Base-by-base conservation (phyloP, 2,113 vertebrate species). In the Chlorodrepanis virens region DNA sequence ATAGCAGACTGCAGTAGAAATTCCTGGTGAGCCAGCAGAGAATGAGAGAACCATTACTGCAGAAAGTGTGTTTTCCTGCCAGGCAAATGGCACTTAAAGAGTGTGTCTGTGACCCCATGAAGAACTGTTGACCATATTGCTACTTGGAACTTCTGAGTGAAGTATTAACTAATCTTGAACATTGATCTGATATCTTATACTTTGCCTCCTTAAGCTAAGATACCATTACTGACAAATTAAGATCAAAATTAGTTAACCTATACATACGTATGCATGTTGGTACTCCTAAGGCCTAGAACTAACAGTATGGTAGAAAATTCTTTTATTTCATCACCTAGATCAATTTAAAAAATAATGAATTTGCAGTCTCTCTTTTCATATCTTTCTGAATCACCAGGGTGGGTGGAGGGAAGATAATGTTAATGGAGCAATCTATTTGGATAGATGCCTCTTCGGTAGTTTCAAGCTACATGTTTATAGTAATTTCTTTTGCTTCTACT, bases 71-170 rank as follows among this genome's bases (percentile, higher is more conserved):
- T 68, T 69, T 85, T 90, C n/a, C 57, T 85, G 18, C 47, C 10
- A 40, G 27, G 87, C 13, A 67, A 59, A 44, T 59, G 15, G 5
- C 60, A 59, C 10, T 81, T 75, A 35, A 77, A 80, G 60, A 56
- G 10, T 1, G 0, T 47, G 15, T 16, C 56, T 42, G 11, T 91
- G 31, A 42, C 33, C n/a, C 25, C 2, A 2, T 45, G 52, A 53
- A 54, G 37, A 86, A 7, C 22, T 59, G 22, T 42, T 72, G 56
- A 42, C 35, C 60, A 0, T 54, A 11, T 72, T 87, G 39, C 39
- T 90, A 11, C 25, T 54, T 63, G 24, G 31, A 52, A 78, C 31
- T 49, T 82, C 40, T 25, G 67, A 53, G 47, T 28, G n/a, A 76
- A 93, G 29, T 57, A 44, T 83, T 71, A 44, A 50, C 45, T 63